Base-by-base conservation (phyloP, 2,113 vertebrate species). In the Harpagus bidentatus region DNA sequence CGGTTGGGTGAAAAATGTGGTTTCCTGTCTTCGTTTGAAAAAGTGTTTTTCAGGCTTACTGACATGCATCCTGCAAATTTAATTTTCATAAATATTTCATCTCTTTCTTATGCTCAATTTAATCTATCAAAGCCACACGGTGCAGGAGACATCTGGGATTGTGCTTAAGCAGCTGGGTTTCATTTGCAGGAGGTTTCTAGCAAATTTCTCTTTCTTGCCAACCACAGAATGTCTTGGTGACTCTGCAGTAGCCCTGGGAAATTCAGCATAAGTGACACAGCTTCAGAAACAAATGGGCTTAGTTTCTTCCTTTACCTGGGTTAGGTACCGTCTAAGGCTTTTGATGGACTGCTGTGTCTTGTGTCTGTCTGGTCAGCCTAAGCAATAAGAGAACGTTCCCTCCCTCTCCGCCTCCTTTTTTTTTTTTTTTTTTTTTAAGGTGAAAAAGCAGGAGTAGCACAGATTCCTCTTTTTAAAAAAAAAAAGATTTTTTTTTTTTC, bases 41-140 rank as follows among this genome's bases (percentile, higher is more conserved):
- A 96, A 87, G 53, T 36, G 28, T 36, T 93, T 94, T 93, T 85
- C 61, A 89, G 85, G 73, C 85, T 98, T 96, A 97, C 97, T 94
- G 97, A 97, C 96, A 98, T 96, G 91, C 96, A 97, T 95, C 88
- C 94, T 97, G 96, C 93, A 98, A 97, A 98, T 98, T 97, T 96
- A 97, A 97, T 98, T 98, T 98, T 98, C 97, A 95, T 97, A 97
- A 97, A 92, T 97, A 97, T 98, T 98, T 98, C 96, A 97, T 97
- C 97, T 97, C 95, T 98, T 95, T 97, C 95, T 96, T 98, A 97
- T 97, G 97, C 97, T 98, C 97, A 97, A 97, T 98, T 98, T 98
- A 97, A 95, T 97, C 89, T 97, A 92, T 98, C 97, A 97, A 97
- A 98, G 96, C 94, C 95, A 90, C 93, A 94, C 69, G 10, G 85